Evolutionary conservation across 2,113 vertebrate genomes (phyloP), one percentile per base, ranked within the genome.

Genomic region (Hiodon tergisus): DNA sequence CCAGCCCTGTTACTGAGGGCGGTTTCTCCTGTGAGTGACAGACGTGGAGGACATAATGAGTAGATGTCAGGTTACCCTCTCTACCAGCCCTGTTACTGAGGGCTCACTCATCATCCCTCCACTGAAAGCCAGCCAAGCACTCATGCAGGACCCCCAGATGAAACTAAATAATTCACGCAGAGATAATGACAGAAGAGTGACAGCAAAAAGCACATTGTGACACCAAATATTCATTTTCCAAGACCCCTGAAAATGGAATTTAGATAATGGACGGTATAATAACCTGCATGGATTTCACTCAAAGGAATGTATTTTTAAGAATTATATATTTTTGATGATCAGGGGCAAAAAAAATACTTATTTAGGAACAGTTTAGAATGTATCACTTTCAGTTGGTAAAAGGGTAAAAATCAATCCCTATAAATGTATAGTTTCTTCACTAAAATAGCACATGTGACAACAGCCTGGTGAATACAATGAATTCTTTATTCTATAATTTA

Each of bases 31-130:
- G 71, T 87, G 88, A 89, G 74, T 85, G 87, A 89, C 87, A 90
- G 81, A 83, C 84, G 87, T 81, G 82, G 71, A 79, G 81, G 85
- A 81, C 83, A 89, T 88, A 86, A 89, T 78, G 73, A 85, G 78
- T 60, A 67, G 78, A 75, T 83, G 83, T 79, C 84, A 84, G 82
- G 83, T 84, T 79, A 17, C 78, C 76, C 83, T 76, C 81, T 78
- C 85, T 77, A 84, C 86, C 83, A 86, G 78, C 81, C 80, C 58
- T 85, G 83, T 84, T 78, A 67, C 67, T 78, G 71, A 74, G 57
- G 72, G 77, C 78, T 80, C 76, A 83, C 81, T 85, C 83, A 83
- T 80, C 78, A 77, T 66, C 76, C 48, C 62, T 48, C 51, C 66
- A 50, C 47, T 3, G 9, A 60, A 63, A 66, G 81, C 75, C 83